Percentiles rank a stretch among this genome's conserved stretches.
These are phyloP conservation scores for Machaerirhynchus nigripectus DNA, from an alignment of 2,113 vertebrate genomes.

Conservation along the genomic window DNA sequence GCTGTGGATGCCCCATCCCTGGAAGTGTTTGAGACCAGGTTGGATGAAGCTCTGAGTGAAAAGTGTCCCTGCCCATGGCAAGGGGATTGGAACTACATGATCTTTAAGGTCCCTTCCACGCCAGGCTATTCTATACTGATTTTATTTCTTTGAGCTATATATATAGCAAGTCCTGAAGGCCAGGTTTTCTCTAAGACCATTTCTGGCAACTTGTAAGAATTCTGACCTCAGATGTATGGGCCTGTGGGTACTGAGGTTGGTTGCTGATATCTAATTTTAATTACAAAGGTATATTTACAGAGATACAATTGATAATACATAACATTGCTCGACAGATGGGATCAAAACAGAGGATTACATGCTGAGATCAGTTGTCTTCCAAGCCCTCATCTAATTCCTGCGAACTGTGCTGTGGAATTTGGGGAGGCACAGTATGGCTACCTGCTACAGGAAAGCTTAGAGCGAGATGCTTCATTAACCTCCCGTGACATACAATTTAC, in stretches of 20 bases:
- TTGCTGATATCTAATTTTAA: background rate
- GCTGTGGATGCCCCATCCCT: background rate
- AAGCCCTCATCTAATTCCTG: background rate
- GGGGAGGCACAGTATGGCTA: background rate
- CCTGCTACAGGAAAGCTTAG: background rate
- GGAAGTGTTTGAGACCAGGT: background rate
- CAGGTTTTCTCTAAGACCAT: background rate
- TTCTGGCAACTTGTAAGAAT: background rate
- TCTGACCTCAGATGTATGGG: background rate
- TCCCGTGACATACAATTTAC: background rate
- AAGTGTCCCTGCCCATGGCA: background rate
- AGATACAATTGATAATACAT: background rate
- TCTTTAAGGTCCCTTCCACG: background rate
- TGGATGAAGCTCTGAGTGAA: background rate
- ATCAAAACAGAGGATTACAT: background rate
- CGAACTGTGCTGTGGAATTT: background rate
- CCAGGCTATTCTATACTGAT: background rate
- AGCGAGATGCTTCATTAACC: background rate
- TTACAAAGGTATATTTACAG: background rate
- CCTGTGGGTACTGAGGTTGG: background rate
- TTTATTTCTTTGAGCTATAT: background rate
- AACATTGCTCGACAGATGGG: background rate
- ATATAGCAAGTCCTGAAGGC: background rate
- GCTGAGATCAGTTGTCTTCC: background rate
- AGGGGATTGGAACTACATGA: background rate